Percentiles rank a stretch among this genome's conserved stretches.
Evolutionary conservation across 1,140 invertebrate species (phyloP).

Genomic region (Brachionus manjavacas): DNA sequence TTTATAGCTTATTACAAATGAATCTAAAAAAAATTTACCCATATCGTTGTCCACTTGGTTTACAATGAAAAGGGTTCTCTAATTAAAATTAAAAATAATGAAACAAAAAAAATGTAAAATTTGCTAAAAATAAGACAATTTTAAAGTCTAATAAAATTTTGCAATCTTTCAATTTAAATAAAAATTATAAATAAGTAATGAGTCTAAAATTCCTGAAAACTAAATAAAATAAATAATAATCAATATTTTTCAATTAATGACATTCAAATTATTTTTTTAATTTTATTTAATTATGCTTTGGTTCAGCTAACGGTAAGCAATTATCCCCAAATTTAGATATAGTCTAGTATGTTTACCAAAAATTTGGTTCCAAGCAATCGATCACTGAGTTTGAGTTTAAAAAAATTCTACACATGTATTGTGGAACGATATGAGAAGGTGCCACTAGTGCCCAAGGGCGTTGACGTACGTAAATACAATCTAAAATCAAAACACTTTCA

Average conservation of each 20-base stretch:
- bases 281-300: not conserved
- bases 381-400: not conserved
- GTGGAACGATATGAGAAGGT: slow-evolving; percentile 11
- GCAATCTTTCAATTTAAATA: not conserved
- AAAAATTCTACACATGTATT: slow-evolving; percentile 30
- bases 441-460: not conserved
- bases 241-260: not conserved
- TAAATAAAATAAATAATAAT: not conserved
- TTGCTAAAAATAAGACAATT: not conserved
- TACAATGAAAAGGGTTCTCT: too few relatives aligned
- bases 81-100: not conserved
- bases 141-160: not conserved
- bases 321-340: not conserved
- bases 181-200: not conserved
- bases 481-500: slow-evolving; percentile 29
- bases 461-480: not conserved
- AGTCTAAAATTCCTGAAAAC: not conserved
- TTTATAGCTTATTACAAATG: too few relatives aligned
- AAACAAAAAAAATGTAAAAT: not conserved
- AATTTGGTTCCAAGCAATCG: not conserved
- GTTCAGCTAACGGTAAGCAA: not conserved
- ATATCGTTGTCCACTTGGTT: too few relatives aligned
- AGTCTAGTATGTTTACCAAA: not conserved
- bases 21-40: too few relatives aligned
- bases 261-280: not conserved